Conservation (phyloP, 2,888 invertebrate species). For the Netelia virgata region DNA sequence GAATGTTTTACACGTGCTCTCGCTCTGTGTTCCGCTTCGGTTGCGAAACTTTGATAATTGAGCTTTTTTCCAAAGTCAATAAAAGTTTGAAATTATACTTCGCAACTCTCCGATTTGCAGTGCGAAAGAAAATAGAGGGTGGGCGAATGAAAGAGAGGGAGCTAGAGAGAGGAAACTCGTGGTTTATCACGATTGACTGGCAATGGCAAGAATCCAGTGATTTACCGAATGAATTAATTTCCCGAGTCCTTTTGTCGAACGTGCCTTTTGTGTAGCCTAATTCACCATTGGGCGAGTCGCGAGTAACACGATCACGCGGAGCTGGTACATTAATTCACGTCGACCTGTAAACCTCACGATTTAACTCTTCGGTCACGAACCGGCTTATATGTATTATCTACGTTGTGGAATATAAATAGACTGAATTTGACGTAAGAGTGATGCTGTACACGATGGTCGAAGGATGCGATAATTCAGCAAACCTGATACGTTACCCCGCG, state of each 20-base stretch:
- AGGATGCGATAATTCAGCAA: slow-evolving; percentile 36
- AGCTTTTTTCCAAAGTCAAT: slow-evolving; percentile 40
- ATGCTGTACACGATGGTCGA: slow-evolving; percentile 18
- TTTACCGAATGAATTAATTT: slow-evolving; percentile 43
- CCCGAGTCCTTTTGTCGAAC: slow-evolving; percentile 11
- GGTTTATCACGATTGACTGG: slow-evolving; percentile 15
- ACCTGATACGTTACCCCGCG: not conserved
- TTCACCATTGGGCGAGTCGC: not conserved
- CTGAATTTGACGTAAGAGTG: not conserved
- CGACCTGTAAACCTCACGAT: slow-evolving; percentile 21
- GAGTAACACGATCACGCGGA: not conserved
- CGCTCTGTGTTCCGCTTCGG: not conserved
- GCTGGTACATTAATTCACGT: slow-evolving; percentile 46
- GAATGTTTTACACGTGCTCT: slow-evolving; percentile 18
- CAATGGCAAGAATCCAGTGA: slow-evolving; percentile 20
- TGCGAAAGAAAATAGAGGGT: slow-evolving; percentile 57
- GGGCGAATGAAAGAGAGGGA: slow-evolving; percentile 16
- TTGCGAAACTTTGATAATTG: slow-evolving; percentile 47
- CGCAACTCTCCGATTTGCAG: slow-evolving; percentile 23
- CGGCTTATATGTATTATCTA: not conserved
- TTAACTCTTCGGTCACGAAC: not conserved
- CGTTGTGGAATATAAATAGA: slow-evolving; percentile 1
- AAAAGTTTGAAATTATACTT: slow-evolving; percentile 35
- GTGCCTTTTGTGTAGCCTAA: not conserved
- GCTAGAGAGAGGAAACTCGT: not conserved